Base-by-base conservation (phyloP, 1,140 invertebrate species). In the Drosophila nigromelanica region DNA sequence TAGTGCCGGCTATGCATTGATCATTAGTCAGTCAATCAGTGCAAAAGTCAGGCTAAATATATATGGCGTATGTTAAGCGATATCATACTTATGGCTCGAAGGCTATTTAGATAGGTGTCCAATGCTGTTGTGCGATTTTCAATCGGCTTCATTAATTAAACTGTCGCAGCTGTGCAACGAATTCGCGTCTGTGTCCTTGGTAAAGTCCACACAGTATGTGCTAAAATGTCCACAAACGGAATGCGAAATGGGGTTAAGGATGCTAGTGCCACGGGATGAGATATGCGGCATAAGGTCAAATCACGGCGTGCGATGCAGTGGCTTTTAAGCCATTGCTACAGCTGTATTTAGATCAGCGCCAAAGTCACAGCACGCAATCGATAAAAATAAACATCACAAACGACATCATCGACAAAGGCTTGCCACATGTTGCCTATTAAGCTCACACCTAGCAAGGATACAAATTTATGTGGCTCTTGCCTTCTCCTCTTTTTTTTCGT, bases 221-320 rank as follows among this genome's bases (percentile, higher is more conserved):
- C 37, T 62, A 18, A 52, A 42, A 12, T 52, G 21, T 15, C 40
- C 50, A 55, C 51, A 64, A 55, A 55, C 47, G 24, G 47, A 63
- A 43, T 59, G 30, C 12, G 30, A 45, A 59, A 58, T 72, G 61
- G 37, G 68, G 60, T 56, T 63, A 71, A 71, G 51, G 51, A 70
- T 70, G 48, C 14, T 37, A 24, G 5, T 52, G 8, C 39, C 40
- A 35, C 39, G 43, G 47, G 39, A 7, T 14, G 60, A 39, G 21
- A 12, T 12, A 35, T 4, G 14, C 14, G 24, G 14, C 54, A 40
- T 55, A 59, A 69, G 60, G 42, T 33, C 64, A n/a, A 55, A 62
- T 54, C 64, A 15, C 60, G 35, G 52, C 43, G 18, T 43, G 24
- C 5, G 37, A 21, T 15, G 27, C n/a, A 45, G 47, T 45, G 30